Conservation (phyloP, 92 coral and sea anemone genomes). For the Parazoanthus darwini region DNA sequence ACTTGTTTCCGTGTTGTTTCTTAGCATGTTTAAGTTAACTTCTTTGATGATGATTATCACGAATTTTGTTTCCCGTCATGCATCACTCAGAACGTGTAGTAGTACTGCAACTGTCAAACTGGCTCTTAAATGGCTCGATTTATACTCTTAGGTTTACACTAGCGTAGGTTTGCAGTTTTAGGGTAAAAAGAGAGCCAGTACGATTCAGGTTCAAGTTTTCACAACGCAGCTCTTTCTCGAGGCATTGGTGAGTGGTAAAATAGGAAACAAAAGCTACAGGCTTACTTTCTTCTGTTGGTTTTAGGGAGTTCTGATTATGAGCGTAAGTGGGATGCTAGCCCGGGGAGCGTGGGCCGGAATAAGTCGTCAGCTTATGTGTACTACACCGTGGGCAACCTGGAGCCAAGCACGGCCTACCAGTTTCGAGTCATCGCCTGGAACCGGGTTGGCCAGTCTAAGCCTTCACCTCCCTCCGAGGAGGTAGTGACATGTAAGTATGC, state of each 20-base stretch:
- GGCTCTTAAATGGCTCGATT: too few species aligned
- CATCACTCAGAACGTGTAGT: too few species aligned
- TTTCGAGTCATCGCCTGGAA: constrained; percentile 90
- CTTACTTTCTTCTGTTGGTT: background rate
- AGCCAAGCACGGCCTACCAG: constrained; percentile 77
- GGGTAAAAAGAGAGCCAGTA: too few species aligned
- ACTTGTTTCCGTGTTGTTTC: too few species aligned
- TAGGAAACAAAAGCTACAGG: background rate
- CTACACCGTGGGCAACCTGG: constrained; percentile 78
- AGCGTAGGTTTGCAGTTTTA: too few species aligned
- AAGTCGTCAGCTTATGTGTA: constrained; percentile 64
- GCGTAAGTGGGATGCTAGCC: constrained; percentile 69
- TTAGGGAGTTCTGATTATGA: constrained; percentile 50
- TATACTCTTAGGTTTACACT: too few species aligned
- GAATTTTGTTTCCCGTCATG: too few species aligned
- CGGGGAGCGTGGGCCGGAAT: constrained; percentile 58
- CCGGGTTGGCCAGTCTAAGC: constrained; percentile 69
- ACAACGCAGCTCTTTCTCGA: background rate
- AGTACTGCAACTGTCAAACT: too few species aligned
- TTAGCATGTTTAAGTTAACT: too few species aligned
- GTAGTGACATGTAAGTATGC: constrained; percentile 69
- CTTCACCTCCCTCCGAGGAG: constrained; percentile 77
- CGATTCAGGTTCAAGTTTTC: too few species aligned
- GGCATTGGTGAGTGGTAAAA: background rate
- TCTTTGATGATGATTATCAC: too few species aligned